phyloP scores from a whole-genome alignment of 2,113 vertebrate genomes.

The Edolisoma coerulescens region DNA sequence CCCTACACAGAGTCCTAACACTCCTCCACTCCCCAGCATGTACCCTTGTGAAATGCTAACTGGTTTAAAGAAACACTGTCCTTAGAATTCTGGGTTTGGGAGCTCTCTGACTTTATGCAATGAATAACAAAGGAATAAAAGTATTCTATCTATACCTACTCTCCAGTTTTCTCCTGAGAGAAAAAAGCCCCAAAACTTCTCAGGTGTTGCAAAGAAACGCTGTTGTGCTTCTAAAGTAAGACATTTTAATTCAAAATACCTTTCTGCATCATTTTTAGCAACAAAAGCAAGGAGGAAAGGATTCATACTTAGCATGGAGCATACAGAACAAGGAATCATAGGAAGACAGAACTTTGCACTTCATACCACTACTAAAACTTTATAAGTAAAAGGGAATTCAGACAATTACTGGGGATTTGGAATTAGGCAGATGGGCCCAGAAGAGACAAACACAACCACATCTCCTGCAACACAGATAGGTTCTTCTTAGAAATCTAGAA shows the following conservation, averaged over 20 bases:
- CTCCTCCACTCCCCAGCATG: fast-evolving
- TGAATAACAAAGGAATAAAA: neutral
- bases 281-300: neutral
- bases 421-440: neutral
- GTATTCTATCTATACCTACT: no score
- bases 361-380: neutral
- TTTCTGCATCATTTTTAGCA: neutral
- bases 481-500: neutral
- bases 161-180: neutral
- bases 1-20: neutral
- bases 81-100: neutral
- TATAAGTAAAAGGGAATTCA: neutral
- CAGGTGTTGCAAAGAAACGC: neutral
- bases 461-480: neutral
- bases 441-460: neutral
- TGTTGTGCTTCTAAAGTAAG: neutral
- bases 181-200: neutral
- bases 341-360: neutral
- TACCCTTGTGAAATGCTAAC: neutral
- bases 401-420: neutral
- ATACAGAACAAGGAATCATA: neutral
- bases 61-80: neutral
- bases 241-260: neutral
- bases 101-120: neutral
- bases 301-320: neutral